Conservation (phyloP, 1,140 invertebrate species). For the Leptopilina boulardi region DNA sequence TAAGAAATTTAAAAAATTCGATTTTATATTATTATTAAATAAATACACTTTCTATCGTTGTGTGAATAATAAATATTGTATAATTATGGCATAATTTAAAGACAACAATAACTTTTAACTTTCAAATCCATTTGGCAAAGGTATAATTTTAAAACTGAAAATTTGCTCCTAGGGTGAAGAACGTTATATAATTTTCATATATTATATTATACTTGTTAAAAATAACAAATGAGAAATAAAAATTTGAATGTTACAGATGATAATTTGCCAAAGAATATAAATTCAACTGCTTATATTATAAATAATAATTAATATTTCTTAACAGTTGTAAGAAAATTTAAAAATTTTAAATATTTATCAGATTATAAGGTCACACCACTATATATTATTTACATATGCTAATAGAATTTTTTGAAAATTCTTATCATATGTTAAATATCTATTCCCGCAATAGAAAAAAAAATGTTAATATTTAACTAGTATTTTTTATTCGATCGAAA, state of each 20-base stretch:
- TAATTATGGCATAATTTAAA: background rate
- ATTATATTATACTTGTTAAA: no score
- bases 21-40: no score
- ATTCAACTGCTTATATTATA: no score
- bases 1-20: no score
- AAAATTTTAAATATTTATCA: background rate
- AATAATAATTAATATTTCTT: no score
- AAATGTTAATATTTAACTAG: background rate
- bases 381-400: conserved; percentile 6
- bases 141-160: background rate
- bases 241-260: no score
- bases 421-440: background rate
- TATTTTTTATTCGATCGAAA: background rate
- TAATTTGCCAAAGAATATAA: no score
- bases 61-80: no score
- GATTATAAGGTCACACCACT: background rate
- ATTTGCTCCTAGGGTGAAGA: background rate
- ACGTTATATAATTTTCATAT: background rate
- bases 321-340: no score
- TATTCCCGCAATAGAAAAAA: background rate
- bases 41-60: background rate
- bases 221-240: no score
- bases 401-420: background rate
- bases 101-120: background rate
- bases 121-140: background rate